phyloP scores from a whole-genome alignment of 1,140 invertebrate species.

The Papilio machaon region DNA sequence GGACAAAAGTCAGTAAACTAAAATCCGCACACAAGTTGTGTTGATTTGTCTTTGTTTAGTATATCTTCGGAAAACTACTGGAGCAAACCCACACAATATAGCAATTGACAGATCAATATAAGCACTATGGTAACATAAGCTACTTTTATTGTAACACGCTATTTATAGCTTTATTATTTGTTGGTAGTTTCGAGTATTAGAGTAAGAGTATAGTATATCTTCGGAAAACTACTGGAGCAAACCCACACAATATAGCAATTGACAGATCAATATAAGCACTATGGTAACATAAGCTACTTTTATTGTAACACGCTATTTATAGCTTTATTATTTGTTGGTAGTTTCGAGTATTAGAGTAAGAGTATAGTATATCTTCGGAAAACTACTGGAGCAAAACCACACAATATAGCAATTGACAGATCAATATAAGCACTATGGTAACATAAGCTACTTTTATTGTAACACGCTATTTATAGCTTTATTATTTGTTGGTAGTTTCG shows the following conservation, averaged over 20 bases:
- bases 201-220: background rate
- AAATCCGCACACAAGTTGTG: background rate
- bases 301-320: background rate
- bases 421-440: background rate
- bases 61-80: background rate
- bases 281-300: background rate
- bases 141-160: background rate
- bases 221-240: background rate
- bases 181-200: no score
- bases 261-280: background rate
- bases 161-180: no score
- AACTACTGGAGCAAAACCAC: background rate
- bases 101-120: background rate
- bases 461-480: no score
- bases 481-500: no score
- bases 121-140: background rate
- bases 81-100: background rate
- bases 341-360: no score
- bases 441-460: background rate
- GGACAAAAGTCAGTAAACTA: background rate
- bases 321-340: no score
- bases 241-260: background rate
- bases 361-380: background rate
- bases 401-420: background rate
- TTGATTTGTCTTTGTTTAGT: background rate